A percentile compares a stretch with the other conserved stretches of the same genome.
phyloP scores from a whole-genome alignment of 2,888 invertebrate species.

The Synanthedon tipuliformis region DNA sequence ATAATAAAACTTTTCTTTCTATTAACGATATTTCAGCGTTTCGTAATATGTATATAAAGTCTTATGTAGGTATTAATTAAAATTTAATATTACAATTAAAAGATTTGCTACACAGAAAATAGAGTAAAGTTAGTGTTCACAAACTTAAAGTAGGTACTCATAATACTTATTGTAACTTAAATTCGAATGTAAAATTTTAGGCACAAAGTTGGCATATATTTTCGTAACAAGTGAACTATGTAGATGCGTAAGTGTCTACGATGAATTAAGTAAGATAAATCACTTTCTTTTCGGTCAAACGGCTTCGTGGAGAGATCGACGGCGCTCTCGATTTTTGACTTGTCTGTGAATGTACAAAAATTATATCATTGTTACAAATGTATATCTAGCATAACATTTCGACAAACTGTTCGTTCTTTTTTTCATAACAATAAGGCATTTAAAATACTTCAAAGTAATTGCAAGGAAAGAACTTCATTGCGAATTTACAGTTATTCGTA shows the following conservation, averaged over 20 bases:
- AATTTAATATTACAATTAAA: no score
- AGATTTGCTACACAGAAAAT: no score
- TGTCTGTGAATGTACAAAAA: slow-evolving; percentile 17
- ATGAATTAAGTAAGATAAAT: slow-evolving; percentile 39
- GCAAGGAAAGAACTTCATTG: no score
- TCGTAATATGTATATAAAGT: no score
- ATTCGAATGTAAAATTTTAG: no score
- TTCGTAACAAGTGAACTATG: slow-evolving; percentile 13
- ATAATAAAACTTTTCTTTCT: no score
- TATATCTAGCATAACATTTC: background rate
- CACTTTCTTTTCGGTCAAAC: slow-evolving; percentile 45
- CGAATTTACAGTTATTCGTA: no score
- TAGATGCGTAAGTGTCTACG: slow-evolving; percentile 12
- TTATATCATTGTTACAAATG: background rate
- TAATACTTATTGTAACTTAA: slow-evolving; percentile 2
- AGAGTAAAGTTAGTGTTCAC: background rate
- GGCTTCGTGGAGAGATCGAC: slow-evolving; percentile 7
- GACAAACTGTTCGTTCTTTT: background rate
- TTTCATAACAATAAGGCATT: no score
- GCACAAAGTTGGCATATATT: slow-evolving; percentile 25
- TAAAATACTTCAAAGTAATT: no score
- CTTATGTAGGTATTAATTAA: no score
- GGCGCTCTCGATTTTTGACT: slow-evolving; percentile 37
- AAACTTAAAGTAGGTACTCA: slow-evolving; percentile 10
- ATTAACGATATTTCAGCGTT: no score